Conservation (phyloP, 1,140 invertebrate genomes). For the Mizuhopecten yessoensis region DNA sequence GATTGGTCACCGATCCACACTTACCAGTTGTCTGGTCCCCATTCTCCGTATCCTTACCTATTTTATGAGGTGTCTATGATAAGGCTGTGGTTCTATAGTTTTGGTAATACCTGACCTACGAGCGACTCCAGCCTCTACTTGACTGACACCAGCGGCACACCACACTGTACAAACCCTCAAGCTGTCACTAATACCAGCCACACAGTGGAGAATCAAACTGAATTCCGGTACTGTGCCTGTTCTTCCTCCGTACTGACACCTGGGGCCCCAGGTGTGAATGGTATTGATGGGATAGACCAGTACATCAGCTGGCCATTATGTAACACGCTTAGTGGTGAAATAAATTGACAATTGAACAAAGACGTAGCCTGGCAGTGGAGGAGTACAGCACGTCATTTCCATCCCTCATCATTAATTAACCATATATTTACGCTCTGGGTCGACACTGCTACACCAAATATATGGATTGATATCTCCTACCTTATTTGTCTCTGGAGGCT, state of each 20-base stretch:
- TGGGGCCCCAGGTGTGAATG: constrained; percentile 4
- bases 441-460: background rate
- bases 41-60: no score
- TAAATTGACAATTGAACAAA: constrained; percentile 34
- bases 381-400: background rate
- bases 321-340: background rate
- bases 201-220: background rate
- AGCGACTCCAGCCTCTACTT: background rate
- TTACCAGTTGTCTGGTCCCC: no score
- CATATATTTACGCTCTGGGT: constrained; percentile 1
- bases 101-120: background rate
- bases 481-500: constrained; percentile 5
- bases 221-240: background rate
- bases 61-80: no score
- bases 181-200: background rate
- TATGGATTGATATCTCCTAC: background rate
- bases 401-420: constrained; percentile 22
- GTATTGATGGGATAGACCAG: background rate
- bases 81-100: no score
- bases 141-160: background rate
- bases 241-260: background rate
- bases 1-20: no score
- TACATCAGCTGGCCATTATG: constrained; percentile 31
- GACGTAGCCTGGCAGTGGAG: background rate
- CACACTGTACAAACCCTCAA: background rate